These are phyloP conservation scores for Corythornis vintsioides DNA, from an alignment of 2,113 vertebrate genomes.

Conservation along the genomic window DNA sequence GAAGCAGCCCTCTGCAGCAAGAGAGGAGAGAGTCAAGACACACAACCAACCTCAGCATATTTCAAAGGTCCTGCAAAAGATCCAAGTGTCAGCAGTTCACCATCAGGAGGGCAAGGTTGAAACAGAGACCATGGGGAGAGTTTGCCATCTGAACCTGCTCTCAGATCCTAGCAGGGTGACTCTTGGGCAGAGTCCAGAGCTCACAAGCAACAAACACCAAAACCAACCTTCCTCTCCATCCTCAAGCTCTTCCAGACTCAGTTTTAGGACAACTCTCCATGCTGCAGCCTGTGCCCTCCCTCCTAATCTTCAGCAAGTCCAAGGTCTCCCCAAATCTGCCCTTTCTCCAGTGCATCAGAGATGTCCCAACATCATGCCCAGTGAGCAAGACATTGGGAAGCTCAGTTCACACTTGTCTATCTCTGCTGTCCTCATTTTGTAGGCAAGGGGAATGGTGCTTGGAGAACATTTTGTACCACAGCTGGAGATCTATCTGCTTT, in stretches of 20 bases:
- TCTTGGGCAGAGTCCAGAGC: neutral
- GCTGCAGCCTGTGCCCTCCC: neutral
- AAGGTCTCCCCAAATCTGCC: neutral
- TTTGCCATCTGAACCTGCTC: neutral
- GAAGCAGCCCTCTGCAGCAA: neutral
- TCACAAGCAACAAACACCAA: neutral
- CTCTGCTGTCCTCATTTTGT: neutral
- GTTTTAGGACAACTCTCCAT: neutral
- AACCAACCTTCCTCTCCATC: neutral
- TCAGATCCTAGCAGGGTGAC: neutral
- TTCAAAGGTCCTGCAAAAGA: neutral
- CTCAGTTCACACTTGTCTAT: neutral
- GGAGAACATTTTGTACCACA: neutral
- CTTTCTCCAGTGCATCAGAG: rapidly evolving
- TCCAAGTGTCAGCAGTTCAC: neutral
- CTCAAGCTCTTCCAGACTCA: neutral
- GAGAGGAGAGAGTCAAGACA: neutral
- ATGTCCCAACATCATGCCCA: neutral
- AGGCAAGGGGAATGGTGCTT: neutral
- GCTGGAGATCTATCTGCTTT: neutral
- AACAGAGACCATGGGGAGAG: neutral
- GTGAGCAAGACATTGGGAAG: rapidly evolving
- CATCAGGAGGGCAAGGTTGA: neutral
- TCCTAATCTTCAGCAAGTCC: neutral
- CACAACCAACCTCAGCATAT: neutral